Evolutionary conservation across 1,140 invertebrate species (phyloP), one percentile per base, ranked within the genome.

Genomic region (Thaumetopoea pityocampa): DNA sequence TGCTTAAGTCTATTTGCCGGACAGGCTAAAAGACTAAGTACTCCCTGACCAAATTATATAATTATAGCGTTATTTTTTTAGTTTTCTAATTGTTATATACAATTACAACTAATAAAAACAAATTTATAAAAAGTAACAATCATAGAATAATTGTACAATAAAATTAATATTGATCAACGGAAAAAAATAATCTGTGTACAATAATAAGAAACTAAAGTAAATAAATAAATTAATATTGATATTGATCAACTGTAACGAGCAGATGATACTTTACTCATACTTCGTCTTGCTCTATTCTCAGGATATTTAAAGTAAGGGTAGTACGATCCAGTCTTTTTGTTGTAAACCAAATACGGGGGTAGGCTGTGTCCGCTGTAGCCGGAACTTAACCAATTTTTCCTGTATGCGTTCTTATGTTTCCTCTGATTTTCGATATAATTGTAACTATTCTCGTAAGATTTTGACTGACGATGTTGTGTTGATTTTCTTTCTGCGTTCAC

Each of bases 281-380:
- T 65, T 35, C 72, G 51, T 37, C 72, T 50, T 7, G 64, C 24
- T 16, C 9, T 61, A 37, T 63, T 68, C 17, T 70, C 63, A 17
- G 73, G 72, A 37, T 60, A 70, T 7, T 56, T 68, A 24, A 67
- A 83, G 35, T 72, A 83, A 0, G 79, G 76, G 23, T 65, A 78
- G 14, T 83, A 83, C 1, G 72, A 54, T 2, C 76, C 73, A 10
- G 47, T 44, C 48, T 80, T 77, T 49, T 48, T 62, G 16, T 80
- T 83, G 26, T 66, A 72, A 14, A 83, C 68, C 8, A 83, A 49
- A 46, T 83, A 80, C 14, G 76, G 71, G 0, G 79, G 71, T 51
- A 44, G 10, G 4, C 23, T 6, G 17, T 46, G 42, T n/a, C 34
- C 18, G 22, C 28, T 24, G 10, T 51, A 44, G n/a, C n/a, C n/a